Base-by-base conservation (phyloP, 1,140 invertebrate species). In the Lerema accius region DNA sequence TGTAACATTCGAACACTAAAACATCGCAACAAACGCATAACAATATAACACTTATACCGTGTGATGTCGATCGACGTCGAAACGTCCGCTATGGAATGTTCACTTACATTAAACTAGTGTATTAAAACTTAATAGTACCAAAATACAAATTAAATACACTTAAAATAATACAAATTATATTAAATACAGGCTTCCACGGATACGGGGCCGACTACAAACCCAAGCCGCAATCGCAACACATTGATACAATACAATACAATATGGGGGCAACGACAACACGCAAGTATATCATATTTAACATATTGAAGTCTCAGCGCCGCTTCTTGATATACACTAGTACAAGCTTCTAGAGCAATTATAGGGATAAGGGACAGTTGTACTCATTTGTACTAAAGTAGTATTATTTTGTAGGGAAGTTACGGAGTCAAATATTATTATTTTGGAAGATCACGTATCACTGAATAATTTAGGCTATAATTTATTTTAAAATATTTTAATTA, bases 91-190 rank as follows among this genome's bases (percentile, higher is more conserved):
- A 70, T 86, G 84, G 84, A 88, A 89, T 88, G 84, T 84, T 77
- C n/a, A n/a, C 78, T 77, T 74, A 78, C 65, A 63, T 62, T 69
- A 74, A 77, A 72, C 80, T 85, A 84, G 81, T 82, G 63, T 63
- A 62, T 76, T 82, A 82, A 79, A 79, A 82, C 76, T 78, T 82
- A 82, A 80, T 82, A 82, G 76, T 86, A 85, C 77, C 76, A 82
- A 76, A 86, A 84, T 82, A 86, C 76, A 76, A 79, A 80, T 85
- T 86, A 86, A 86, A 89, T 86, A 86, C 45, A 71, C 72, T 76
- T 83, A 78, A 76, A 67, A 77, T 73, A 74, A 83, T 78, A 82
- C 71, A 83, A 69, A 78, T 60, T 32, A 69, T 56, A 65, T 67
- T 69, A 68, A 46, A 35, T 69, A 69, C 72, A 76, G 63, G 59